A percentile compares a stretch with the other conserved stretches of the same genome.
These are phyloP conservation scores for Nyctereutes procyonoides DNA, from an alignment of 2,113 vertebrate species.

Conservation along the genomic window DNA sequence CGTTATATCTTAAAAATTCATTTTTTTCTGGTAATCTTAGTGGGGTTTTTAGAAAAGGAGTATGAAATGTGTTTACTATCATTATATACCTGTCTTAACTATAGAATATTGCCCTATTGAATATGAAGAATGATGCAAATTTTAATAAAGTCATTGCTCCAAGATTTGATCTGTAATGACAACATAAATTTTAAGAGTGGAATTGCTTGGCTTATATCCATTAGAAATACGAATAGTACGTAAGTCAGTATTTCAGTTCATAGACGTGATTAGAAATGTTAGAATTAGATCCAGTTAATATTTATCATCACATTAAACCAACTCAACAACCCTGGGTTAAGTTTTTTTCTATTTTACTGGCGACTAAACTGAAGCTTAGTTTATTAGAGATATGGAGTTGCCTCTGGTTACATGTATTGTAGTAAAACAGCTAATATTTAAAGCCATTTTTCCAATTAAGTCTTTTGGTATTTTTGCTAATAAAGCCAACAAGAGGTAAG, in stretches of 20 bases:
- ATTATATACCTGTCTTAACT: neutral
- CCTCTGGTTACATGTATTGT: neutral
- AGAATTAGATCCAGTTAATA: conserved; percentile 36
- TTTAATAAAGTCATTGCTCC: conserved; percentile 44
- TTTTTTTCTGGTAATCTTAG: neutral
- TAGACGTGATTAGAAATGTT: conserved; percentile 33
- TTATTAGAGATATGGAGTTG: conserved; percentile 24
- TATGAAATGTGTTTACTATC: conserved; percentile 38
- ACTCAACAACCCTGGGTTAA: conserved; percentile 23
- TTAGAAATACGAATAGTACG: conserved; percentile 38
- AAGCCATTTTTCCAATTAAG: conserved; percentile 4
- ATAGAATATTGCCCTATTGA: conserved; percentile 16
- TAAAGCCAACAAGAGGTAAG: neutral
- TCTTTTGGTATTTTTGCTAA: neutral
- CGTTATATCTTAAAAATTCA: conserved; percentile 39
- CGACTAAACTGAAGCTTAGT: conserved; percentile 34
- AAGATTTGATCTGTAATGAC: neutral
- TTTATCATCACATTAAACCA: conserved; percentile 13
- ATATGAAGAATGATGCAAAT: conserved; percentile 19
- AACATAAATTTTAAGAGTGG: conserved; percentile 41
- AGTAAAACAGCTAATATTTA: conserved; percentile 6
- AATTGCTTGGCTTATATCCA: conserved; percentile 22
- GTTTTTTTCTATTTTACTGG: conserved; percentile 34
- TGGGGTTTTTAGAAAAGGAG: conserved; percentile 31
- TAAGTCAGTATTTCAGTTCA: conserved; percentile 10